phyloP scores from a whole-genome alignment of 2,113 vertebrate species.

The Petaurus breviceps region DNA sequence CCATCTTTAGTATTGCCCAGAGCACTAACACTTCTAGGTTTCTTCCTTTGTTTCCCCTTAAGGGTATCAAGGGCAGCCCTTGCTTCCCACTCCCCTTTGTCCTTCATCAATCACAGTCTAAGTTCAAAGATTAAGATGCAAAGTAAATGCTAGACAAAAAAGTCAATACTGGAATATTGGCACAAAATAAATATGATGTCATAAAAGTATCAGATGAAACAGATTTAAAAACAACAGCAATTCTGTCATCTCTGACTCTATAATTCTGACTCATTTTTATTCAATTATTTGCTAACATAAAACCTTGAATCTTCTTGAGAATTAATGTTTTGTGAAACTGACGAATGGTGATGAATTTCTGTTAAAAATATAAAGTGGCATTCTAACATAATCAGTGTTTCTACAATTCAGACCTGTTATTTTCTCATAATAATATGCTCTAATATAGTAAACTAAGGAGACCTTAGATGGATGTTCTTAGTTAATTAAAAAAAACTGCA shows the following conservation, averaged over 20 bases:
- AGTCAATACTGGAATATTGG: not conserved
- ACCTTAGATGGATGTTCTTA: not conserved
- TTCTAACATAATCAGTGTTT: not conserved
- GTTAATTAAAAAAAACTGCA: not conserved
- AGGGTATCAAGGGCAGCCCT: not conserved
- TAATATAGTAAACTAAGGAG: not conserved
- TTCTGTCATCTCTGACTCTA: not conserved
- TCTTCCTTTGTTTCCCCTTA: not conserved
- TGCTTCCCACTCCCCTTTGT: not conserved
- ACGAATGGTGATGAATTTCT: not conserved
- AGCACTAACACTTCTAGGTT: not conserved
- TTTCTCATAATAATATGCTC: not conserved
- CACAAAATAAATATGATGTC: not conserved
- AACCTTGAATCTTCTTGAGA: no score
- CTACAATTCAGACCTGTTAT: not conserved
- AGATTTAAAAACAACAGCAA: not conserved
- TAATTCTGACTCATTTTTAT: not conserved
- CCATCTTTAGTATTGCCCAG: no score
- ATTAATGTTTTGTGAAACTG: no score
- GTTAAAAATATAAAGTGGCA: not conserved
- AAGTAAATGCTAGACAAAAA: not conserved
- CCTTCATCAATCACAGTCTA: not conserved
- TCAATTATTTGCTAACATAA: not conserved
- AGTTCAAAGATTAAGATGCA: not conserved
- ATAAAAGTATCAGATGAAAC: not conserved